Base-by-base conservation (phyloP, 2,888 invertebrate genomes). In the Calliscelio sp. region DNA sequence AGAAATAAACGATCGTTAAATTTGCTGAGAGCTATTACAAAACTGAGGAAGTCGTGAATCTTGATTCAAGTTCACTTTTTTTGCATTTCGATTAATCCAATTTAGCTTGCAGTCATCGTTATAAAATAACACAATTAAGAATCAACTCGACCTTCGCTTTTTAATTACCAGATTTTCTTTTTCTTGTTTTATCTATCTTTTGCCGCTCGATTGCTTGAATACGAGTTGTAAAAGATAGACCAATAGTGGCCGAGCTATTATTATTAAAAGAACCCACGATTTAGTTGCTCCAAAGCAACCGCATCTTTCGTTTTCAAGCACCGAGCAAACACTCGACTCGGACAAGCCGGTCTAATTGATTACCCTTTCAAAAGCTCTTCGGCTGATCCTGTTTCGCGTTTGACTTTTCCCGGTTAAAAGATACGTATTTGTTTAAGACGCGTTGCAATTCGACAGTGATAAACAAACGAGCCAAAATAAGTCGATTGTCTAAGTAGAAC, bases 291-390 rank as follows among this genome's bases (percentile, higher is more conserved):
- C 61, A 79, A 74, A 86, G 55, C 20, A 53, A 65, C 20, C 18
- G 16, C 57, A 49, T 51, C 24, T 32, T 61, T 46, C 73, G n/a
- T 71, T 84, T 84, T 89, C 88, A 82, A 91, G 90, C 59, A 87
- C 81, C 84, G 83, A 65, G 87, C 89, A 92, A 92, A 92, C 89
- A 92, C 88, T 89, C 86, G 83, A 87, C 85, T 51, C 53, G 81
- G 61, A 70, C 82, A 86, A 80, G 38, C 73, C 41, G 81, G 79
- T 87, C 87, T 91, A 91, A 91, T 91, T 91, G 91, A 91, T 91
- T 91, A 88, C 86, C 86, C 80, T 88, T 89, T 87, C 81, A 38
- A 82, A 84, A 55, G 66, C 63, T 35, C 73, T 83, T 81, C 35
- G 65, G 57, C 44, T 65, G 74, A 79, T 83, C 71, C 65, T 35